phyloP scores from a whole-genome alignment of 1,140 invertebrate genomes.

The Trypoxylus dichotomus region DNA sequence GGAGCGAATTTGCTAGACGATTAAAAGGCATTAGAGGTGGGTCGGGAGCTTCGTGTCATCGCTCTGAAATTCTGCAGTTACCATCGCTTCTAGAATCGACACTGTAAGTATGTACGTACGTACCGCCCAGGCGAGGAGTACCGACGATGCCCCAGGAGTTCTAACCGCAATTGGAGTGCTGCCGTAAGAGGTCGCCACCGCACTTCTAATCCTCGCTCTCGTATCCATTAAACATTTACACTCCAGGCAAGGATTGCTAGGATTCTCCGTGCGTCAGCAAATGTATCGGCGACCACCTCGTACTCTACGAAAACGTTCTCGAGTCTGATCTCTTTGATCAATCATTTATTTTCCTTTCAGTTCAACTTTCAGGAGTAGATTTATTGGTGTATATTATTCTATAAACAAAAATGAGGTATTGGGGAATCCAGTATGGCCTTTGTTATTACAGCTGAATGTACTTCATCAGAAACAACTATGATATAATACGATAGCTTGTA shows the following conservation, averaged over 20 bases:
- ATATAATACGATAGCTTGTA: no score
- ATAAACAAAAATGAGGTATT: no score
- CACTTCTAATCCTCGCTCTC: constrained; percentile 47
- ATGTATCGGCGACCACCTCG: constrained; percentile 17
- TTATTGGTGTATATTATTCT: no score
- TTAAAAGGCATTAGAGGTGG: constrained; percentile 23
- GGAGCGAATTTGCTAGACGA: constrained; percentile 23
- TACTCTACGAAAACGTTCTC: no score
- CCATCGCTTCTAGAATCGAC: background rate
- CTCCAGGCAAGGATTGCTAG: constrained; percentile 47
- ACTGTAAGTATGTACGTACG: constrained; percentile 2
- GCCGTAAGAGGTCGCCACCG: constrained; percentile 42
- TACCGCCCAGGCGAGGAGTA: constrained; percentile 8
- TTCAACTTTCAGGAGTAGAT: no score
- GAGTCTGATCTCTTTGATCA: no score
- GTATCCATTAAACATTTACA: constrained; percentile 52
- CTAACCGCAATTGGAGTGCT: constrained; percentile 46
- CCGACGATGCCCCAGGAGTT: constrained; percentile 42
- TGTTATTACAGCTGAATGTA: no score
- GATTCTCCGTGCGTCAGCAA: constrained; percentile 7
- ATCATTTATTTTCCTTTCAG: no score
- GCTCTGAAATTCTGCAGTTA: background rate
- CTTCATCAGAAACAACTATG: no score
- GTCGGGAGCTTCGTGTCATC: background rate
- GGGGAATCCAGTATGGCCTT: no score